Percentiles rank a stretch among this genome's conserved stretches.
Conservation (phyloP, 2,797 vertebrate genomes). For the Danio choprae region DNA sequence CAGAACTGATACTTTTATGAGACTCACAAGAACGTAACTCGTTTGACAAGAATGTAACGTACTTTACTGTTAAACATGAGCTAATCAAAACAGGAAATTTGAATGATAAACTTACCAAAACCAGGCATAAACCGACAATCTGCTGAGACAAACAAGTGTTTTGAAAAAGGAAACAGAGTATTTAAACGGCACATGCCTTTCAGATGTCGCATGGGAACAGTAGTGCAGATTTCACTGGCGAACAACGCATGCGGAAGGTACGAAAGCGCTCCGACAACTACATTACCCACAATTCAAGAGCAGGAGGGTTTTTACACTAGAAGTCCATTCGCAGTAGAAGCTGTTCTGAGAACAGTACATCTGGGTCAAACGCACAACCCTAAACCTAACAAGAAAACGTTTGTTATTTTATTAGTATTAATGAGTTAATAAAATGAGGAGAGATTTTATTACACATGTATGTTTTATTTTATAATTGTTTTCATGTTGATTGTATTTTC, state of each 20-base stretch:
- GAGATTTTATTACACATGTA: too few species aligned
- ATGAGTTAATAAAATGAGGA: too few species aligned
- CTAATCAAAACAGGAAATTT: not conserved
- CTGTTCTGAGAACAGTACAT: not conserved
- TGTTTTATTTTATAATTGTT: too few species aligned
- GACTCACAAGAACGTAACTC: too few species aligned
- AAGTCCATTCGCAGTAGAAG: too few species aligned
- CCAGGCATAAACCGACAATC: slow-evolving; percentile 2
- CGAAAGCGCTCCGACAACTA: slow-evolving; percentile 18
- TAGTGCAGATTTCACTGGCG: slow-evolving; percentile 32
- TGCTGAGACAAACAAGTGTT: slow-evolving; percentile 35
- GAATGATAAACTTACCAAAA: not conserved
- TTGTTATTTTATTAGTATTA: too few species aligned
- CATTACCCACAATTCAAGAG: slow-evolving; percentile 53
- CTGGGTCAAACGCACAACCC: not conserved
- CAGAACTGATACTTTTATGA: not conserved
- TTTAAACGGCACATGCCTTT: slow-evolving; percentile 25
- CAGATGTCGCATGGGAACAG: slow-evolving; percentile 43
- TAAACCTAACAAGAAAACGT: not conserved
- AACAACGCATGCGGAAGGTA: not conserved
- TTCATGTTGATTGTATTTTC: too few species aligned
- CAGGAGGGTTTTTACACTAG: not conserved
- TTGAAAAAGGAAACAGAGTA: slow-evolving; percentile 46
- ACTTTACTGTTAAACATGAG: not conserved
- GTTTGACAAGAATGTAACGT: not conserved